Percentiles rank a stretch among this genome's conserved stretches.
Conservation (phyloP, 2,113 vertebrate species). For the Crypturellus undulatus region DNA sequence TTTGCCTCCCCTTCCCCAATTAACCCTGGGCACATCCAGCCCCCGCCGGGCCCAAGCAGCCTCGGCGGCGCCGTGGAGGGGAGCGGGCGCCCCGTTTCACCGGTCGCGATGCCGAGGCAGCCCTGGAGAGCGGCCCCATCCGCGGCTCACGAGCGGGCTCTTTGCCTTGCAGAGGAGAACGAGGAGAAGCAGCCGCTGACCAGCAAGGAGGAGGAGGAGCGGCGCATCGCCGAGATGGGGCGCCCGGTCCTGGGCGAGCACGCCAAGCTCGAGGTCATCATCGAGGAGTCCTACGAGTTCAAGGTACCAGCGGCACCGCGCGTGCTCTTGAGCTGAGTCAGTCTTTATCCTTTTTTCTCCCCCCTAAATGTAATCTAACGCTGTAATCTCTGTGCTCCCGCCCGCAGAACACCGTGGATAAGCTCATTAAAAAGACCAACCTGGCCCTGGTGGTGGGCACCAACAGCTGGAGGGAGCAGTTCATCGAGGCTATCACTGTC, state of each 20-base stretch:
- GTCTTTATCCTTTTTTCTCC: too few relatives aligned
- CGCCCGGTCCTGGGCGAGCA: slow-evolving; percentile 90
- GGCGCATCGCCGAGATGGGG: slow-evolving; percentile 91
- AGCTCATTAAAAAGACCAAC: slow-evolving; percentile 99
- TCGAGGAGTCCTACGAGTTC: slow-evolving; percentile 98
- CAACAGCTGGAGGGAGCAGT: slow-evolving; percentile 98
- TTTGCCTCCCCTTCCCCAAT: too few relatives aligned
- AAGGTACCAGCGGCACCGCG: slow-evolving; percentile 81
- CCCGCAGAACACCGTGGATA: slow-evolving; percentile 93
- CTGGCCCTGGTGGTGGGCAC: slow-evolving; percentile 95
- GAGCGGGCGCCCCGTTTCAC: too few relatives aligned
- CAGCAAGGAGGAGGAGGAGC: slow-evolving; percentile 91
- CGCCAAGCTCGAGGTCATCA: slow-evolving; percentile 88
- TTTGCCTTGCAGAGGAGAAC: slow-evolving; percentile 82
- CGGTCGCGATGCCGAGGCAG: too few relatives aligned
- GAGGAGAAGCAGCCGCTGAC: slow-evolving; percentile 83
- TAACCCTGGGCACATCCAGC: too few relatives aligned
- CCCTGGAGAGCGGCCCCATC: too few relatives aligned
- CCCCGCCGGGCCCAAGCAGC: too few relatives aligned
- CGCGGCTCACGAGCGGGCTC: neutral
- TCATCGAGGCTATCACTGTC: slow-evolving; percentile 94
- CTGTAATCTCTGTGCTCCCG: neutral
- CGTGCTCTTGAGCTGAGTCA: too few relatives aligned
- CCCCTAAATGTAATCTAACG: neutral
- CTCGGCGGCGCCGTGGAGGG: too few relatives aligned